Percentiles rank a stretch among this genome's conserved stretches.
phyloP scores from a whole-genome alignment of 2,888 invertebrate genomes.

The Nemurella pictetii region DNA sequence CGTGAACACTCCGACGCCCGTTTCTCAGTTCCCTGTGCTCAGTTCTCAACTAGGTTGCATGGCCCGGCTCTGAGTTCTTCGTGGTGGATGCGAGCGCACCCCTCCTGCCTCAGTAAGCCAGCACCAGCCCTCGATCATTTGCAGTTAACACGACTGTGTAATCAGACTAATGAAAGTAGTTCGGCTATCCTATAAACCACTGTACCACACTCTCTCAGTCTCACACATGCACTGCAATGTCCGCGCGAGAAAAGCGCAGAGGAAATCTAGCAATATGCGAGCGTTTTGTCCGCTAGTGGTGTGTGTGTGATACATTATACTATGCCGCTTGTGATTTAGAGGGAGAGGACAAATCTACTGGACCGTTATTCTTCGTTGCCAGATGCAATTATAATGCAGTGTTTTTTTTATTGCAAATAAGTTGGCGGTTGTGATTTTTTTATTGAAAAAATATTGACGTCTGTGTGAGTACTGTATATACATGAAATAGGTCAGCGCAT shows the following conservation, averaged over 20 bases:
- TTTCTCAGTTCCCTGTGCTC: neutral
- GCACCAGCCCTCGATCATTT: constrained; percentile 23
- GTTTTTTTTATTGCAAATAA: neutral
- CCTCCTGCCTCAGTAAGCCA: neutral
- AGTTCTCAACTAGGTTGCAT: neutral
- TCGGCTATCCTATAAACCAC: constrained; percentile 3
- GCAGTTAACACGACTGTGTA: constrained; percentile 31
- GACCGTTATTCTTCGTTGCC: too few relatives aligned
- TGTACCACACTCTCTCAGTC: too few relatives aligned
- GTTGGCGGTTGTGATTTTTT: neutral
- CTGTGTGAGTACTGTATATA: too few relatives aligned
- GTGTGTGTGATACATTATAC: too few relatives aligned
- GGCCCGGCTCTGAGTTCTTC: too few relatives aligned
- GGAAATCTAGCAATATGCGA: too few relatives aligned
- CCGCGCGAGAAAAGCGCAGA: neutral
- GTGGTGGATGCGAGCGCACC: too few relatives aligned
- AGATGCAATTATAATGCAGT: neutral
- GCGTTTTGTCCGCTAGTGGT: too few relatives aligned
- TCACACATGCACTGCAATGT: neutral
- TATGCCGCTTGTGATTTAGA: too few relatives aligned
- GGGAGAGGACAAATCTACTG: too few relatives aligned
- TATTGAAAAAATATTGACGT: neutral
- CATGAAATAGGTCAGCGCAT: neutral
- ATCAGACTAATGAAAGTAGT: constrained; percentile 32
- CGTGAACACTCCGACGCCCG: neutral